Evolutionary conservation across 2,888 invertebrate genomes (phyloP), one percentile per base, ranked within the genome.

Genomic region (Belgica antarctica): DNA sequence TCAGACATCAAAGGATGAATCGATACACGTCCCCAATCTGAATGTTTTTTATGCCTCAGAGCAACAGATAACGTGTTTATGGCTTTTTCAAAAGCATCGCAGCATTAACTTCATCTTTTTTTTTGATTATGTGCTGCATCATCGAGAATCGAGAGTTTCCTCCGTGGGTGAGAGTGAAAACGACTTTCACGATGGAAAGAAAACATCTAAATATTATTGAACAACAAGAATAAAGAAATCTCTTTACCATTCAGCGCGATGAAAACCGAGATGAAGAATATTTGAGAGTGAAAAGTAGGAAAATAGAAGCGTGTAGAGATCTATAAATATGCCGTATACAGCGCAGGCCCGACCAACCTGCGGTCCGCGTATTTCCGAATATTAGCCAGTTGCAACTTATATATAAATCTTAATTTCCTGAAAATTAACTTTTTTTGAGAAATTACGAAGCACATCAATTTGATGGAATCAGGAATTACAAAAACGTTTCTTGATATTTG

Each of bases 11-110:
- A n/a, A n/a, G n/a, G n/a, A n/a, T n/a, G n/a, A n/a, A n/a, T n/a
- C n/a, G n/a, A n/a, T n/a, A n/a, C n/a, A n/a, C n/a, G n/a, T n/a
- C n/a, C n/a, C n/a, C n/a, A n/a, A n/a, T n/a, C n/a, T n/a, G n/a
- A n/a, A 25, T 62, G 62, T 34, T 31, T 28, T 62, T 62, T 62
- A 65, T 65, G 57, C 68, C 68, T 46, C 22, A n/a, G 57, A 52
- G 52, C 68, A 68, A 68, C 46, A 68, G 68, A 68, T 68, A 68
- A 68, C 68, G 68, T 68, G 68, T 68, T 68, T 68, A 68, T 68
- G 46, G 68, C 68, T 68, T 68, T 68, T 68, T 68, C 34, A 68
- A 68, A 52, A 68, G 68, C 68, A 68, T 57, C 28, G 31, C 57
- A 52, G 47, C 25, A 68, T 68, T 68, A 68, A 68, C 57, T 57